phyloP scores from a whole-genome alignment of 2,888 invertebrate species.

The Metallyticus violacea region DNA sequence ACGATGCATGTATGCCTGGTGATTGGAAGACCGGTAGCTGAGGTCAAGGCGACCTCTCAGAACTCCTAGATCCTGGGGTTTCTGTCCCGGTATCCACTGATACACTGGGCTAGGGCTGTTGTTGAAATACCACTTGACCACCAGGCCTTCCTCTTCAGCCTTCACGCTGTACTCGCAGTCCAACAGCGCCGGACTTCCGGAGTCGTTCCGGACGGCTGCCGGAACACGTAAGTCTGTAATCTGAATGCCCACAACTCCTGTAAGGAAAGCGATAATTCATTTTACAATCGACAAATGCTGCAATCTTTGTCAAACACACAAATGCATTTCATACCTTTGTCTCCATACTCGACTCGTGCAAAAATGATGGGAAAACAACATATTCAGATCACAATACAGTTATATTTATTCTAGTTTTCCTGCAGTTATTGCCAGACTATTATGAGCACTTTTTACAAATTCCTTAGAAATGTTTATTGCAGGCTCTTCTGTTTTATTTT shows the following conservation, averaged over 20 bases:
- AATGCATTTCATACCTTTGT: too few species aligned
- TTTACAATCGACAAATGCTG: too few species aligned
- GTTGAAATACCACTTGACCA: constrained; percentile 74
- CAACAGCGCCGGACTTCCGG: constrained; percentile 57
- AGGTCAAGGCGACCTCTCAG: constrained; percentile 59
- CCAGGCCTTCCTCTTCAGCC: constrained; percentile 59
- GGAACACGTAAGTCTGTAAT: constrained; percentile 61
- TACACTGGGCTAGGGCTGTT: constrained; percentile 67
- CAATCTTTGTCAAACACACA: too few species aligned
- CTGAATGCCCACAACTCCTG: constrained; percentile 58
- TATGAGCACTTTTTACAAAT: too few species aligned
- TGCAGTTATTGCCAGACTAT: too few species aligned
- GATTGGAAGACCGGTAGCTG: constrained; percentile 61
- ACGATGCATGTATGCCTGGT: constrained; percentile 66
- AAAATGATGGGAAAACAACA: too few species aligned
- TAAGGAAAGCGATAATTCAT: too few species aligned
- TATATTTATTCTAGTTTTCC: too few species aligned
- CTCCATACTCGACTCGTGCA: too few species aligned
- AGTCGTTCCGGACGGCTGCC: constrained; percentile 57
- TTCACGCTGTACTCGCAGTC: constrained; percentile 69
- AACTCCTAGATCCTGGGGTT: constrained; percentile 62
- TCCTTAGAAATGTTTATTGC: too few species aligned
- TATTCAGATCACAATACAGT: too few species aligned
- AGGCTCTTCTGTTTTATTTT: too few species aligned
- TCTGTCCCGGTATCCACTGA: constrained; percentile 73